Percentiles rank a stretch among this genome's conserved stretches.
Conservation (phyloP, 37 sponge, comb jelly and placozoan genomes). For the Trichoplax adhaerens region DNA sequence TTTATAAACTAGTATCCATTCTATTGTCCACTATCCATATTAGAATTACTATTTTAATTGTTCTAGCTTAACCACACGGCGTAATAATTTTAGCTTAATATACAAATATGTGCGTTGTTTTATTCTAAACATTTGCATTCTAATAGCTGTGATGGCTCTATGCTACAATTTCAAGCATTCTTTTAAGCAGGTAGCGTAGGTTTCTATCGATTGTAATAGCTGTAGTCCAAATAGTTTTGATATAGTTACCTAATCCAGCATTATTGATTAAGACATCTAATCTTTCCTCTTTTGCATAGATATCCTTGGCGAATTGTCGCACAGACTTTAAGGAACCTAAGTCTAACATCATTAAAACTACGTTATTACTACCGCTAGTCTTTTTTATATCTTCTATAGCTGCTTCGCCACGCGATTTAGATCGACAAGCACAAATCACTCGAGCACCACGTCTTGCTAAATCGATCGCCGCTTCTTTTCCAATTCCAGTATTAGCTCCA, state of each 20-base stretch:
- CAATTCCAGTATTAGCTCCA: slow-evolving; percentile 75
- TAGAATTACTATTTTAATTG: no score
- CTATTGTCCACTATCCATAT: no score
- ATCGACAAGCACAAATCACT: slow-evolving; percentile 73
- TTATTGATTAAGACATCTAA: slow-evolving; percentile 36
- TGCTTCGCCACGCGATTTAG: slow-evolving; percentile 29
- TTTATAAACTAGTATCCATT: no score
- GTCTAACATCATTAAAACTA: slow-evolving; percentile 18
- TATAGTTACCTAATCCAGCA: slow-evolving; percentile 24
- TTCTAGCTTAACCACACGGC: no score
- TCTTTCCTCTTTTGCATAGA: slow-evolving; percentile 11
- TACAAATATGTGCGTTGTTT: no score
- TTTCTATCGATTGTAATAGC: no score
- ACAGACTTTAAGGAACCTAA: slow-evolving; percentile 11
- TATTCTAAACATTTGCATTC: no score
- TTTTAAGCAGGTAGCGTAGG: no score
- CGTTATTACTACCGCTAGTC: slow-evolving; percentile 8
- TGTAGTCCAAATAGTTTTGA: no score
- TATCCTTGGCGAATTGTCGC: slow-evolving; percentile 14
- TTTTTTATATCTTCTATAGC: slow-evolving; percentile 27
- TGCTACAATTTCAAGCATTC: no score
- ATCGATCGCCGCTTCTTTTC: slow-evolving; percentile 63
- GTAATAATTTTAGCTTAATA: no score
- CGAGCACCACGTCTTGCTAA: slow-evolving; percentile 55
- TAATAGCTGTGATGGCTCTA: no score